Conservation (phyloP, 2,113 vertebrate genomes). For the Ctenodactylus gundi region DNA sequence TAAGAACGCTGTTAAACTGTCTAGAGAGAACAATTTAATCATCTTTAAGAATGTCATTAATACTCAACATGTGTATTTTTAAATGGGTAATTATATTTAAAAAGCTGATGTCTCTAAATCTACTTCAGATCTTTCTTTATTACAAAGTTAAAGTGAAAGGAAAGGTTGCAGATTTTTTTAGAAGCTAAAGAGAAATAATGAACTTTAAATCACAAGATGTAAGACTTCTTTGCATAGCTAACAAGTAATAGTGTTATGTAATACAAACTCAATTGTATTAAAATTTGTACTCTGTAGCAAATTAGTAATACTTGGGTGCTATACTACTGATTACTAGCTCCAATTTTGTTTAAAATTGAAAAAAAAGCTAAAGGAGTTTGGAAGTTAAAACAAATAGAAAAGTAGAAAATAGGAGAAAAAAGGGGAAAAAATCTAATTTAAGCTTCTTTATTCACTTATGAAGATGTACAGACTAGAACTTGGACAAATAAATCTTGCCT, state of each 20-base stretch:
- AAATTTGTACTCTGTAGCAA: background rate
- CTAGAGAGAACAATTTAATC: constrained; percentile 61
- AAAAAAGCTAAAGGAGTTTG: background rate
- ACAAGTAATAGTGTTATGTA: background rate
- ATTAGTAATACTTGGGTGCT: background rate
- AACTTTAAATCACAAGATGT: background rate
- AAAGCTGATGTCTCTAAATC: background rate
- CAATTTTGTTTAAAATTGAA: background rate
- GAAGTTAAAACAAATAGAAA: background rate
- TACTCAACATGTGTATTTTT: constrained; percentile 58
- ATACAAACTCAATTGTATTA: constrained; percentile 2
- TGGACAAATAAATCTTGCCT: constrained; percentile 27
- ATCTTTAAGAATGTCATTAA: constrained; percentile 66
- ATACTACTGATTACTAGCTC: background rate
- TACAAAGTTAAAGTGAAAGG: constrained; percentile 48
- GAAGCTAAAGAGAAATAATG: background rate
- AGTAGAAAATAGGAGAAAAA: background rate
- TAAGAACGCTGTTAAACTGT: constrained; percentile 56
- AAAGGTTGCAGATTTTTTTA: background rate
- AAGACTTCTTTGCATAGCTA: background rate
- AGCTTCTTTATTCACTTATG: background rate
- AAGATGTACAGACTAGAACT: background rate
- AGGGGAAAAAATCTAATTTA: background rate
- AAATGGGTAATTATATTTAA: constrained; percentile 48
- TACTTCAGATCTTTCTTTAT: constrained; percentile 17